Evolutionary conservation across 2,797 vertebrate species (phyloP).

Genomic region (Melanotaenia parkinsoni): DNA sequence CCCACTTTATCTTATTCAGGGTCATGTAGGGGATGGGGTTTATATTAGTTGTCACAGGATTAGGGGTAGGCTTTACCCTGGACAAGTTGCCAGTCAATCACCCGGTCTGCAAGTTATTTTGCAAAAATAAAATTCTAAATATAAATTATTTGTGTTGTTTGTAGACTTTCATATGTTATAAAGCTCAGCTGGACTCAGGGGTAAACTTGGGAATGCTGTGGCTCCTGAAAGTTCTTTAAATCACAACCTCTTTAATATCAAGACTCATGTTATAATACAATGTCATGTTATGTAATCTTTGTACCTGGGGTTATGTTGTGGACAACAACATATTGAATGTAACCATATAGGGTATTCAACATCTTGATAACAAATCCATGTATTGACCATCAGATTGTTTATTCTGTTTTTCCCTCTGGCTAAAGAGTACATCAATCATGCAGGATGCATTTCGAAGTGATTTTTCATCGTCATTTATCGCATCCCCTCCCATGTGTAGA

Average conservation of each 20-base stretch:
- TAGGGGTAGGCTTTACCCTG: no score
- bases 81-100: neutral
- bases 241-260: neutral
- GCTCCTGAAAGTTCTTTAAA: neutral
- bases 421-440: constrained; percentile 56
- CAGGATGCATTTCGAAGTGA: constrained; percentile 53
- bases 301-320: neutral
- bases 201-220: neutral
- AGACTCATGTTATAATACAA: neutral
- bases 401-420: constrained; percentile 36
- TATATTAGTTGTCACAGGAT: no score
- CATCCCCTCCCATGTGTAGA: constrained; percentile 46
- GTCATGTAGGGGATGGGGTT: neutral
- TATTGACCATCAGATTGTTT: constrained; percentile 42
- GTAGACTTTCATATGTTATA: neutral
- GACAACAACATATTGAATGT: neutral
- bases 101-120: neutral
- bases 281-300: constrained; percentile 9
- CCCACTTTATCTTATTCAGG: neutral
- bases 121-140: neutral
- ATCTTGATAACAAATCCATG: constrained; percentile 15
- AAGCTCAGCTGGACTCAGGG: neutral
- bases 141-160: neutral
- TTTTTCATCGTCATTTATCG: constrained; percentile 63
- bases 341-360: neutral